These are phyloP conservation scores for Anoplolepis gracilipes DNA, from an alignment of 1,140 invertebrate species.

Conservation along the genomic window DNA sequence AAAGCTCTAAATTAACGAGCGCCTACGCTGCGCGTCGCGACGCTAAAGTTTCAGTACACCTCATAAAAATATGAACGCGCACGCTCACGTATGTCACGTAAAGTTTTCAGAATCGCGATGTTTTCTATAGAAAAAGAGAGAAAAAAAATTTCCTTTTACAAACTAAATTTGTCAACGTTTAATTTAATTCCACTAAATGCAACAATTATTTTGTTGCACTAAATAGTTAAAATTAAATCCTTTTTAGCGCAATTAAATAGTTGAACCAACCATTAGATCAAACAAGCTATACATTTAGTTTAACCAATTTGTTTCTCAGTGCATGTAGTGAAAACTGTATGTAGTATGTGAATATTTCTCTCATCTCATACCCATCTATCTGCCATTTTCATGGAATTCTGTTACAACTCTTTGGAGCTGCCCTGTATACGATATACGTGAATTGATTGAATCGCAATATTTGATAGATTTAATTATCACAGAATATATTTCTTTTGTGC, in stretches of 20 bases:
- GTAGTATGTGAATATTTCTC: neutral
- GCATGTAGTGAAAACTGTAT: neutral
- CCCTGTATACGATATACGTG: neutral
- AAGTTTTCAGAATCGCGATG: neutral
- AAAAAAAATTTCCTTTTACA: too few species aligned
- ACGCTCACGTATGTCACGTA: neutral
- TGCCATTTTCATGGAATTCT: neutral
- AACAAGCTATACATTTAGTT: too few species aligned
- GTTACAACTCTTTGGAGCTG: neutral
- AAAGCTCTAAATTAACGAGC: constrained; percentile 51
- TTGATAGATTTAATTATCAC: neutral
- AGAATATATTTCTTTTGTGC: neutral
- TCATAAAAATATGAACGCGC: constrained; percentile 25
- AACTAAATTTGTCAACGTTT: too few species aligned
- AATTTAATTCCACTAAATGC: too few species aligned
- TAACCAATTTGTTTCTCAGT: too few species aligned
- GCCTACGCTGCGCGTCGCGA: constrained; percentile 3
- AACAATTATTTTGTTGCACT: too few species aligned
- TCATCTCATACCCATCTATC: neutral
- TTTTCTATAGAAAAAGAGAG: too few species aligned
- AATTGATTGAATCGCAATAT: constrained; percentile 1
- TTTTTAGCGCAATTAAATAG: too few species aligned
- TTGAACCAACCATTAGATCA: too few species aligned
- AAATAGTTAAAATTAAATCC: too few species aligned
- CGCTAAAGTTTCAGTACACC: neutral